phyloP scores from a whole-genome alignment of 2,888 invertebrate genomes.

The Diarsia brunnea region DNA sequence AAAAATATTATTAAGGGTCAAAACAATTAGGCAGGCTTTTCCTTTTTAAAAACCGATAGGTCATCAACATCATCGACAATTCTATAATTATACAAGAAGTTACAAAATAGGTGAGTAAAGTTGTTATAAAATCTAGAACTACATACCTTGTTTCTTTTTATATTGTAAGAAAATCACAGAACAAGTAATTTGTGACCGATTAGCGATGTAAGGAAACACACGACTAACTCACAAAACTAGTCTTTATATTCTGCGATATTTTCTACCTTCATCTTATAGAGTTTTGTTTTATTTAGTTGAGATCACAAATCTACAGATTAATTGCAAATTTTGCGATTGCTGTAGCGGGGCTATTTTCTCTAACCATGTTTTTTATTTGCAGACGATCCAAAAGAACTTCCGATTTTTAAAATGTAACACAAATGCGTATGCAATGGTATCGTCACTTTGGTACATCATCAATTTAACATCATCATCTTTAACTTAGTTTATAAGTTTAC shows the following conservation, averaged over 20 bases:
- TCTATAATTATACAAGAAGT: neutral
- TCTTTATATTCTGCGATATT: too few species aligned
- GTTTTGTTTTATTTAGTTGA: neutral
- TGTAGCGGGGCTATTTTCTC: neutral
- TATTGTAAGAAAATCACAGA: neutral
- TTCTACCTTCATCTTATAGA: neutral
- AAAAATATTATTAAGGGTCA: too few species aligned
- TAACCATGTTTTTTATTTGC: neutral
- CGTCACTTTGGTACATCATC: neutral
- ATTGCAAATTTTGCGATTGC: neutral
- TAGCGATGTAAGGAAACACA: neutral
- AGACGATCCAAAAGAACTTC: neutral
- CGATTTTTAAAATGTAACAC: too few species aligned
- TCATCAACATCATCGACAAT: neutral
- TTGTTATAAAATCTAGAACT: neutral
- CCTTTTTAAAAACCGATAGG: too few species aligned
- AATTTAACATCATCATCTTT: too few species aligned
- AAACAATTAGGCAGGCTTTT: neutral
- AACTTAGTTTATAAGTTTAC: too few species aligned
- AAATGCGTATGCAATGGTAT: neutral
- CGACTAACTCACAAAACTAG: neutral
- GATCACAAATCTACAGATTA: neutral
- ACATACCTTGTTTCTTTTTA: neutral
- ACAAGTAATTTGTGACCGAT: neutral
- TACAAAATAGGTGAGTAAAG: neutral